A percentile compares a stretch with the other conserved stretches of the same genome.
These are phyloP conservation scores for Gnatocerus cornutus DNA, from an alignment of 2,888 invertebrate genomes.

Conservation along the genomic window DNA sequence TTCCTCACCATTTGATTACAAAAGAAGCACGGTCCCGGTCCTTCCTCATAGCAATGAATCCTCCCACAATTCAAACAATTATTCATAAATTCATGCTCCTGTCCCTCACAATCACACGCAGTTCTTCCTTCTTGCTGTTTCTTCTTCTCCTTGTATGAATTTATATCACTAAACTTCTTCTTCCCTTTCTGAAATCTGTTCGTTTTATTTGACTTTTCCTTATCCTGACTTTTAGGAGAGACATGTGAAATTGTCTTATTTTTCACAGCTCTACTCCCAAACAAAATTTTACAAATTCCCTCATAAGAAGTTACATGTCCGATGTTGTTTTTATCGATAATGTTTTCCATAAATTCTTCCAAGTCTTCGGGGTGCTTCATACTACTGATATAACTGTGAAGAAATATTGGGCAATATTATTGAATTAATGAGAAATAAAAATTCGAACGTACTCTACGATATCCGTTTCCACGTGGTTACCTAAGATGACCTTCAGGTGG, in stretches of 20 bases:
- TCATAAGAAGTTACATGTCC: slow-evolving; percentile 79
- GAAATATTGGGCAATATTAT: not conserved
- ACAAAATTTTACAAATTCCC: slow-evolving; percentile 65
- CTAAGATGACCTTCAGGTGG: slow-evolving; percentile 78
- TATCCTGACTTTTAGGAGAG: slow-evolving; percentile 23
- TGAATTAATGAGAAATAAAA: not conserved
- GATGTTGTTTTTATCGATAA: slow-evolving; percentile 80
- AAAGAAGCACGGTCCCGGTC: slow-evolving; percentile 95
- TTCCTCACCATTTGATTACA: slow-evolving; percentile 87
- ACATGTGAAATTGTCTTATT: not conserved
- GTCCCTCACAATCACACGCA: slow-evolving; percentile 93
- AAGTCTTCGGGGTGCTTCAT: slow-evolving; percentile 83
- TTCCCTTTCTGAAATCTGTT: slow-evolving; percentile 57
- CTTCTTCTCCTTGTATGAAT: slow-evolving; percentile 60
- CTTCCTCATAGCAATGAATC: slow-evolving; percentile 96
- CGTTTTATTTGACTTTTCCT: slow-evolving; percentile 42
- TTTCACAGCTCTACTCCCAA: slow-evolving; percentile 53
- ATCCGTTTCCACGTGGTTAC: slow-evolving; percentile 81
- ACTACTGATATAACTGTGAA: slow-evolving; percentile 80
- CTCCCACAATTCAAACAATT: slow-evolving; percentile 96
- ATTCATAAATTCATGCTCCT: slow-evolving; percentile 90
- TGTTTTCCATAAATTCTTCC: slow-evolving; percentile 84
- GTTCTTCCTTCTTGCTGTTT: slow-evolving; percentile 76
- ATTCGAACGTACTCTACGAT: slow-evolving; percentile 67
- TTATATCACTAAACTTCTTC: slow-evolving; percentile 62